Conservation (phyloP, 2,888 invertebrate species). For the Thereva unica region DNA sequence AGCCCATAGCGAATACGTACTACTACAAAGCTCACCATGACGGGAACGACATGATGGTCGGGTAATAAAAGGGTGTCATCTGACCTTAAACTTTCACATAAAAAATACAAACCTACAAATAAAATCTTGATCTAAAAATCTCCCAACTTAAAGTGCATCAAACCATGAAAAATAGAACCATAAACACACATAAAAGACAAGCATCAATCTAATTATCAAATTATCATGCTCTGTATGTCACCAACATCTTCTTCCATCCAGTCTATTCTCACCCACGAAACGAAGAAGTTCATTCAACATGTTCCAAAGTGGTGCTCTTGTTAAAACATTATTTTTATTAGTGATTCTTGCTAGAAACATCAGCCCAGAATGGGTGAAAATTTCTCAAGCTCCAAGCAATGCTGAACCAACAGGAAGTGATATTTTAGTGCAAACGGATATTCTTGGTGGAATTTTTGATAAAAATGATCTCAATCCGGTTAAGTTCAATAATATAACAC, state of each 20-base stretch:
- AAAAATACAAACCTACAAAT: too few species aligned
- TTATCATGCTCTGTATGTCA: slow-evolving; percentile 28
- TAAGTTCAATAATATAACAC: slow-evolving; percentile 42
- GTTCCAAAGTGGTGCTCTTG: slow-evolving; percentile 4
- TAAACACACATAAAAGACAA: too few species aligned
- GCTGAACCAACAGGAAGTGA: not conserved
- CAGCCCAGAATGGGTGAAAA: slow-evolving; percentile 30
- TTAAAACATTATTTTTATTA: too few species aligned
- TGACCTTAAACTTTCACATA: too few species aligned
- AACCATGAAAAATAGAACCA: too few species aligned
- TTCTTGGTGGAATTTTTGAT: slow-evolving; percentile 19
- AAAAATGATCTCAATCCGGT: not conserved
- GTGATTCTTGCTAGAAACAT: not conserved
- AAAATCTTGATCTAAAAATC: too few species aligned
- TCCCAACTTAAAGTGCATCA: too few species aligned
- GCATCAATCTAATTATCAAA: not conserved
- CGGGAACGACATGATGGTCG: too few species aligned
- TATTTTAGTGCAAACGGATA: slow-evolving; percentile 18
- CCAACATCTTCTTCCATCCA: not conserved
- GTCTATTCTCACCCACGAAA: slow-evolving; percentile 2
- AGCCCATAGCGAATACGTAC: too few species aligned
- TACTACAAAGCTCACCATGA: too few species aligned
- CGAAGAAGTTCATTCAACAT: not conserved
- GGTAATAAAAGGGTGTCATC: too few species aligned
- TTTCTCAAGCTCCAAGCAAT: not conserved